Evolutionary conservation across 2,888 invertebrate species (phyloP), one percentile per base, ranked within the genome.

Genomic region (Rambutsinella grinnellia): DNA sequence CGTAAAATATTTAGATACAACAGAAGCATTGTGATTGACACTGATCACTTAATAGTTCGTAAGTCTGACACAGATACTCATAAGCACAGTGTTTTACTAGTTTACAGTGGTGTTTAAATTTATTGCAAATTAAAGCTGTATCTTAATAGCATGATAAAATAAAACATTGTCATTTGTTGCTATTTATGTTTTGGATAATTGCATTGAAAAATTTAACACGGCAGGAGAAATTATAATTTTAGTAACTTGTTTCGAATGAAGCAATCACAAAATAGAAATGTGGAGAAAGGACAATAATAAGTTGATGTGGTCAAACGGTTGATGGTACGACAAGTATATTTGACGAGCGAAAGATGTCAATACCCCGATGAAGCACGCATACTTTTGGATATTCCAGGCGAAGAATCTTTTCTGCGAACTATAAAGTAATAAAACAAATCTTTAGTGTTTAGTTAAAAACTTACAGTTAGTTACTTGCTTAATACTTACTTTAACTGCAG

Each of bases 371-470:
- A 15, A 97, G 89, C 15, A 93, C 91, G 86, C 96, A 95, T 3
- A 97, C 94, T 85, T 92, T 90, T 0, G 90, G 88, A 68, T 94
- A 92, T 66, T 91, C 90, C 85, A 94, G 93, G 78, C 92, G 91
- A 57, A 97, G 90, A 77, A 97, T 88, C 85, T 93, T 93, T 84
- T 93, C 93, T 58, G 96, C 94, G 90, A 97, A 95, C 94, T 96
- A 88, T 88, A 81, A 24, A 69, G 46, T 23, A 47, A 27, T 24
- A 69, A 26, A 24, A 21, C 2, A 26, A 15, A 53, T 51, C 13
- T 10, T 3, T 24, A 49, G 24, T 51, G 6, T 15, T n/a, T 54
- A 24, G 53, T 49, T 27, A 28, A 49, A 46, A 47, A 46, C 46
- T 23, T 56, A 47, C 36, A 28, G 5, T 17, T 49, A 23, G 44